Conservation (phyloP, 2,113 vertebrate genomes). For the Acrocephalus arundinaceus region DNA sequence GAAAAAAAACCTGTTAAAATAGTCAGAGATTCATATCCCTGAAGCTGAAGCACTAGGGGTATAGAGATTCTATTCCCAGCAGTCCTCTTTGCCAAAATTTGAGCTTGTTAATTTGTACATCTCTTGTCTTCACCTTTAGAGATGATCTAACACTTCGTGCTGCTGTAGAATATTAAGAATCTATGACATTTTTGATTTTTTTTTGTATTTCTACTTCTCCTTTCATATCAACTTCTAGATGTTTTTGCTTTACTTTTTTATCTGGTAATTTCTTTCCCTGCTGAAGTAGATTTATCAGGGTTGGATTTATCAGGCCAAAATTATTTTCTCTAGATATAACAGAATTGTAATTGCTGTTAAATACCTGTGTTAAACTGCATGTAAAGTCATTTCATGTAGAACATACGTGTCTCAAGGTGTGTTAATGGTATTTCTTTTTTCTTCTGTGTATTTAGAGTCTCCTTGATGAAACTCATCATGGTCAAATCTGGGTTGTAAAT, state of each 20-base stretch:
- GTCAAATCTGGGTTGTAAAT: background rate
- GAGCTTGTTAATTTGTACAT: background rate
- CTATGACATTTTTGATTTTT: background rate
- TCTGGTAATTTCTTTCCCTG: too few species aligned
- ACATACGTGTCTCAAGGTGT: background rate
- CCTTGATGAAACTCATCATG: background rate
- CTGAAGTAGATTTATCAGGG: too few species aligned
- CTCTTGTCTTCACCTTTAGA: background rate
- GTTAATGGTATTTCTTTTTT: background rate
- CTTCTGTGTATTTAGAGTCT: background rate
- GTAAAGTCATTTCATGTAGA: background rate
- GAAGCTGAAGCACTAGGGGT: background rate
- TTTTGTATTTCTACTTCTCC: background rate
- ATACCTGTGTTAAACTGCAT: background rate
- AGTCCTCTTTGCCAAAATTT: background rate
- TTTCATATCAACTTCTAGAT: background rate
- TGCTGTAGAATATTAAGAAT: background rate
- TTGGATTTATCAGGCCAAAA: background rate
- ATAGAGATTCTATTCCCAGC: background rate
- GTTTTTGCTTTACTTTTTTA: background rate
- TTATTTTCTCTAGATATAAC: too few species aligned
- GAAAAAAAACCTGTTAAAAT: background rate
- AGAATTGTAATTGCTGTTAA: background rate
- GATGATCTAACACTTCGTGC: background rate
- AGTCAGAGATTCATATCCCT: background rate